Evolutionary conservation across 2,888 invertebrate species (phyloP).

Genomic region (Bruchidius siliquastri): DNA sequence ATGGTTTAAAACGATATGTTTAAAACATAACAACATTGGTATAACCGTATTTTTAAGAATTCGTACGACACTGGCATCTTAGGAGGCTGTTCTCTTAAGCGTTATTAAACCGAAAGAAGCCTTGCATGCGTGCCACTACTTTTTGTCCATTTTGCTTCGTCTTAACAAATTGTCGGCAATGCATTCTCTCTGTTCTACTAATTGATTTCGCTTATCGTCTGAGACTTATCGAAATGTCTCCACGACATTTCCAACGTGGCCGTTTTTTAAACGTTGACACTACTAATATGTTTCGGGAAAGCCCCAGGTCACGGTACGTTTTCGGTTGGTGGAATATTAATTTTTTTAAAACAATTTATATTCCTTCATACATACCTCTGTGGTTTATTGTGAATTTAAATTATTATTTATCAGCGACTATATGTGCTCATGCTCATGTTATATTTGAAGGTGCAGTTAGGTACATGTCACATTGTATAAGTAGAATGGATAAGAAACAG

Average conservation of each 20-base stretch:
- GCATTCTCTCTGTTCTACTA: neutral
- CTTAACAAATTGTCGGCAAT: neutral
- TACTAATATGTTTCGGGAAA: neutral
- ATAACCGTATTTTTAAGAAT: no score
- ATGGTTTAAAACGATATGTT: no score
- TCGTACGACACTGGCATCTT: neutral
- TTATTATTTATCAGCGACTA: neutral
- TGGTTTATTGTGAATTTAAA: neutral
- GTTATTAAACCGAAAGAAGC: neutral
- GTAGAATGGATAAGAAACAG: neutral
- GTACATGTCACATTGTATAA: neutral
- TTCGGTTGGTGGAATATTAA: neutral
- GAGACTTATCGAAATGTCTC: neutral
- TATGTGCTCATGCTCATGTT: neutral
- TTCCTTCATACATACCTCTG: neutral
- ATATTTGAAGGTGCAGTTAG: neutral
- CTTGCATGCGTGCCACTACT: neutral
- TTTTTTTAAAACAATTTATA: neutral
- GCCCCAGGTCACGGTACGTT: neutral
- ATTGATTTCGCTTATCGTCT: neutral
- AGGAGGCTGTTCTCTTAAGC: neutral
- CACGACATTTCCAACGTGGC: neutral
- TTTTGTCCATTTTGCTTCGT: neutral
- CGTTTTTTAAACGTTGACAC: neutral
- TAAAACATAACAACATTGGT: no score